These are phyloP conservation scores for Boleophthalmus pectinirostris DNA, from an alignment of 2,113 vertebrate genomes.

Conservation along the genomic window DNA sequence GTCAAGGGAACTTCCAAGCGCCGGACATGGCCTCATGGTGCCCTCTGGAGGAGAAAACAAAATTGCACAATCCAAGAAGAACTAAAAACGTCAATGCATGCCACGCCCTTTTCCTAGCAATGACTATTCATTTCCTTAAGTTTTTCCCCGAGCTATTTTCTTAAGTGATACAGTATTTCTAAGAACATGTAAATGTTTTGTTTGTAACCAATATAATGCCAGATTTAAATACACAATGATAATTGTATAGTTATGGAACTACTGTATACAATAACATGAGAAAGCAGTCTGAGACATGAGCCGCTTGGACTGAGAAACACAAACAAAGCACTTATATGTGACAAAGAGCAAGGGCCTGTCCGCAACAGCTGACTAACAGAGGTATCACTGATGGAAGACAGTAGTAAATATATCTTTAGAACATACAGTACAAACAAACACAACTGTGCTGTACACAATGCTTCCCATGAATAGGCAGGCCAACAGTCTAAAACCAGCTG, in stretches of 20 bases:
- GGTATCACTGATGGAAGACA: neutral
- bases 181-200: neutral
- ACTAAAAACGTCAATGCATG: neutral
- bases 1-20: slow-evolving; percentile 10
- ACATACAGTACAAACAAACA: neutral
- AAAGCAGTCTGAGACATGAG: neutral
- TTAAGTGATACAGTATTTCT: neutral
- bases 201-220: neutral
- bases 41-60: slow-evolving; percentile 44
- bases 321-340: neutral
- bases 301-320: slow-evolving; percentile 2
- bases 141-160: neutral
- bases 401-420: neutral
- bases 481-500: too few species aligned
- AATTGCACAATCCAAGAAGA: neutral
- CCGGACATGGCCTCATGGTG: slow-evolving; percentile 23
- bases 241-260: neutral
- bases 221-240: neutral
- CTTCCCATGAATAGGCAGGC: too few species aligned
- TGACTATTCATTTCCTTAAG: neutral
- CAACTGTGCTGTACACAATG: neutral
- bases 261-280: neutral
- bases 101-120: neutral
- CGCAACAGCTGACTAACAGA: slow-evolving; percentile 27
- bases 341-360: slow-evolving; percentile 15